Evolutionary conservation across 2,113 vertebrate genomes (phyloP).

Genomic region (Tricholaema leucomelas): DNA sequence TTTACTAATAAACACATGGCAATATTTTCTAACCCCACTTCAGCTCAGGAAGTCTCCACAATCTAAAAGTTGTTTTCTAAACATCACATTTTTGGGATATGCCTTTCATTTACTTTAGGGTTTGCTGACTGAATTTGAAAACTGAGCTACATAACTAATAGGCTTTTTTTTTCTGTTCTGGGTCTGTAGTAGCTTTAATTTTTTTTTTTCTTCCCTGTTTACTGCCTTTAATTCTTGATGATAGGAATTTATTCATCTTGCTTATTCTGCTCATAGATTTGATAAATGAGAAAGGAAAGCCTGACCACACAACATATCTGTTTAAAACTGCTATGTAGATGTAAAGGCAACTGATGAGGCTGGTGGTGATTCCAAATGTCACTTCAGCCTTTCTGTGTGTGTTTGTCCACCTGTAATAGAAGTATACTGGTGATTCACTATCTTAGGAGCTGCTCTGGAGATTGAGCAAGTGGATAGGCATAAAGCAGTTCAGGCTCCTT

Average conservation of each 20-base stretch:
- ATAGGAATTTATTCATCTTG: background rate
- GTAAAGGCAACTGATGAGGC: background rate
- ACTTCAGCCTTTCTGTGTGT: background rate
- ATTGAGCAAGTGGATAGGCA: background rate
- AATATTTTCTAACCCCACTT: background rate
- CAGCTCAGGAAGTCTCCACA: background rate
- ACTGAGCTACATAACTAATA: background rate
- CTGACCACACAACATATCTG: background rate
- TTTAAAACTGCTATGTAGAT: background rate
- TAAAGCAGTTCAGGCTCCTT: background rate
- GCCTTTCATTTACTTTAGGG: background rate
- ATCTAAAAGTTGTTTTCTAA: background rate
- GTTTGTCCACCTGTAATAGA: background rate
- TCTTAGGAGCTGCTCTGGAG: background rate
- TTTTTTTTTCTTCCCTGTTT: background rate
- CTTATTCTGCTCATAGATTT: background rate
- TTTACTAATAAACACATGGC: background rate
- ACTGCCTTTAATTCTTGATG: background rate
- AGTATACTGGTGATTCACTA: background rate
- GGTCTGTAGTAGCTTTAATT: background rate
- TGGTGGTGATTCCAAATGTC: background rate
- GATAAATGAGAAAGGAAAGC: background rate
- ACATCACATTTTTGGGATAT: background rate
- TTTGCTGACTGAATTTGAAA: background rate
- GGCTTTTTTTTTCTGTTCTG: background rate